These are phyloP conservation scores for Rousettus madagascariensis DNA, from an alignment of 2,797 vertebrate genomes.

Conservation along the genomic window DNA sequence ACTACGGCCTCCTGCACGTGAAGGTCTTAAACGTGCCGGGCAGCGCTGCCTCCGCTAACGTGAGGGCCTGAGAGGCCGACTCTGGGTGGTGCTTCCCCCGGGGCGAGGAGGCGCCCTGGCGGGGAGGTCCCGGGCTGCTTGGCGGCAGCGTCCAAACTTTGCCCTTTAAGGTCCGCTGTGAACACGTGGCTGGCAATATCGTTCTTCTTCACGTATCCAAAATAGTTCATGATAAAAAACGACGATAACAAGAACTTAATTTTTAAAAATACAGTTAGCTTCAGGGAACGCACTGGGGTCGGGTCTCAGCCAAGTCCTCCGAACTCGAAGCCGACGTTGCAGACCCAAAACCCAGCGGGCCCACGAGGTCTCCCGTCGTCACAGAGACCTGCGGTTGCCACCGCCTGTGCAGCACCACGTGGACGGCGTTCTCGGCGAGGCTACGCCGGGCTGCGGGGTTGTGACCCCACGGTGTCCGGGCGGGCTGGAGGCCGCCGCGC, in stretches of 20 bases:
- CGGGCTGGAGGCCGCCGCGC: not conserved
- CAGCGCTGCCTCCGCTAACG: too few relatives aligned
- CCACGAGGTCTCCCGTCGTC: not conserved
- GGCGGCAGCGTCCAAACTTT: not conserved
- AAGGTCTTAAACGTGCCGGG: too few relatives aligned
- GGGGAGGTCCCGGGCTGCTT: too few relatives aligned
- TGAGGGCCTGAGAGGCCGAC: too few relatives aligned
- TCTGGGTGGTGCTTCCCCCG: not conserved
- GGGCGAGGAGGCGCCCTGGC: not conserved
- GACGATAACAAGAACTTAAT: not conserved
- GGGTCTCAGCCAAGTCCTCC: not conserved
- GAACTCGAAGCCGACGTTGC: conserved; percentile 34
- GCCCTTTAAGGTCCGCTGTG: conserved; percentile 4
- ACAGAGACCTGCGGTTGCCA: not conserved
- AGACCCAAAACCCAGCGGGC: not conserved
- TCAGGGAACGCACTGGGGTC: not conserved
- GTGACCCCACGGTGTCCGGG: not conserved
- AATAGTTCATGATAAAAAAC: conserved; percentile 28
- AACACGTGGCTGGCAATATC: not conserved
- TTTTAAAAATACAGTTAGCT: not conserved
- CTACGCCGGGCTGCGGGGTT: not conserved
- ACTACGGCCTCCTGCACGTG: too few relatives aligned
- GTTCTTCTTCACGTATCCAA: not conserved
- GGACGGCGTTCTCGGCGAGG: not conserved
- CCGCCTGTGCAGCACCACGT: not conserved